phyloP scores from a whole-genome alignment of 1,140 invertebrate genomes.

The Neotoxoptera formosana region DNA sequence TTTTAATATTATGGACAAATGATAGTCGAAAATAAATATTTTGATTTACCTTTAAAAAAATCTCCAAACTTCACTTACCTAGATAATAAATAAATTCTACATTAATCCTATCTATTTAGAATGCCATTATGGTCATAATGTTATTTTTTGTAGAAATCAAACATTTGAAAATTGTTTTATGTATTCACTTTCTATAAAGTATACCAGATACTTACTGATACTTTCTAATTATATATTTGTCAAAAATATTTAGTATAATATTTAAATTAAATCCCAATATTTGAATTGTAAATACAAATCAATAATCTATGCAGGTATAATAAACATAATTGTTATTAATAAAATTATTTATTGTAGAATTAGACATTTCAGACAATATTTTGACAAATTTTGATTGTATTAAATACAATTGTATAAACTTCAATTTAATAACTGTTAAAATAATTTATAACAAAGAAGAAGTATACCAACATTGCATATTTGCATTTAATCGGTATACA shows the following conservation, averaged over 20 bases:
- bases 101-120: not conserved
- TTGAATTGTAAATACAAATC: not conserved
- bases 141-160: not conserved
- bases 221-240: not conserved
- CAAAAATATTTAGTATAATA: not conserved
- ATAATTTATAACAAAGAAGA: not conserved
- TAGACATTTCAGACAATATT: not conserved
- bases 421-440: not conserved
- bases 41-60: not conserved
- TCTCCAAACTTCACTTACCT: not conserved
- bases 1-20: not conserved
- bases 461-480: not conserved
- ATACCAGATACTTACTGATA: not conserved
- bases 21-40: not conserved
- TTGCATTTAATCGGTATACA: not conserved
- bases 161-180: not conserved
- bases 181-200: not conserved
- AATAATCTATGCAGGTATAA: not conserved
- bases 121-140: not conserved
- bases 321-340: not conserved
- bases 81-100: not conserved
- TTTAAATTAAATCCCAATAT: not conserved
- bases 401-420: not conserved
- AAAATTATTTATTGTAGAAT: not conserved
- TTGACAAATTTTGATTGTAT: not conserved